Conservation (phyloP, 2,888 invertebrate species). For the Tipula unca region DNA sequence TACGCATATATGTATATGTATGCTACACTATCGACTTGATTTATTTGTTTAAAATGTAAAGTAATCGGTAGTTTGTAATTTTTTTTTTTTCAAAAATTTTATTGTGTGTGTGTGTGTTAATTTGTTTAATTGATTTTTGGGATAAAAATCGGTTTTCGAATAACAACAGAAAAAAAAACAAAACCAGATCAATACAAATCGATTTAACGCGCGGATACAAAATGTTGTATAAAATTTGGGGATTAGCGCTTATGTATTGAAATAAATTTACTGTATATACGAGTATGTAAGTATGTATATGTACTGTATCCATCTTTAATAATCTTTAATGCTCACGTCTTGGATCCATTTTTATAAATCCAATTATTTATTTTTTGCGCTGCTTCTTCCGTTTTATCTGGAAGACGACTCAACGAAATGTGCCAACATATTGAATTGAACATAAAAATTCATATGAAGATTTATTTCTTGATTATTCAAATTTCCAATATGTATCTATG, state of each 20-base stretch:
- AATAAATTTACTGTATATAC: not conserved
- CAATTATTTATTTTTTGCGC: not conserved
- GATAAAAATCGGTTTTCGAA: not conserved
- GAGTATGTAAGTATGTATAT: not conserved
- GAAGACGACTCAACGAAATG: not conserved
- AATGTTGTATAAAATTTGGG: not conserved
- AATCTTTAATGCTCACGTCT: not conserved
- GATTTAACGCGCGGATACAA: not conserved
- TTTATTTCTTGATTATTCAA: constrained; percentile 14
- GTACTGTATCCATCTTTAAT: not conserved
- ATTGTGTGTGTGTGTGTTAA: not conserved
- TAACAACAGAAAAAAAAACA: not conserved
- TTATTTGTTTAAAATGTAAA: not conserved
- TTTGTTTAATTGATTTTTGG: not conserved
- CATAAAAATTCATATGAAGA: not conserved
- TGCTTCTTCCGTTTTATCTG: not conserved
- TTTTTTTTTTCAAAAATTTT: not conserved
- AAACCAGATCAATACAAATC: not conserved
- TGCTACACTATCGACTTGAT: not conserved
- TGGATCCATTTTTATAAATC: not conserved
- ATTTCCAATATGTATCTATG: not conserved
- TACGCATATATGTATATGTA: too few relatives aligned
- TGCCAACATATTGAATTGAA: not conserved
- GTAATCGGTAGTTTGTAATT: not conserved
- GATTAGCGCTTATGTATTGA: not conserved